Conservation (phyloP, 2,113 vertebrate species). For the Leptocoma aspasia region DNA sequence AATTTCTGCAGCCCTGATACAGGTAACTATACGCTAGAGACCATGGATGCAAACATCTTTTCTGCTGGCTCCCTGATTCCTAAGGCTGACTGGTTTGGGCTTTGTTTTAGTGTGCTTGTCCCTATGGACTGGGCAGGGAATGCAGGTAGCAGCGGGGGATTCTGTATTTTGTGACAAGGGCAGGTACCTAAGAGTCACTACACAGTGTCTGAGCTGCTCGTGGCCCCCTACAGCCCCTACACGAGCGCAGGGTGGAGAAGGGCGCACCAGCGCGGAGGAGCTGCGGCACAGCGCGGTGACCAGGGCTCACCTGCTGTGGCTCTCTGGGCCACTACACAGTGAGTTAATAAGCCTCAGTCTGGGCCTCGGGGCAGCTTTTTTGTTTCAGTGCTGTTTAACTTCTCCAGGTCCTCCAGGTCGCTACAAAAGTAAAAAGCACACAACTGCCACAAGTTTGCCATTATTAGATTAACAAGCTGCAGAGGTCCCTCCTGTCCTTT, state of each 20-base stretch:
- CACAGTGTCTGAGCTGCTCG: fast-evolving
- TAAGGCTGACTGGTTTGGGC: fast-evolving
- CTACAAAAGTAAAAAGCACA: neutral
- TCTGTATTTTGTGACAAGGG: neutral
- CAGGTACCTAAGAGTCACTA: neutral
- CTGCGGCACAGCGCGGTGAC: fast-evolving
- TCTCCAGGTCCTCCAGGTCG: slow-evolving; percentile 16
- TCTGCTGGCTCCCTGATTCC: neutral
- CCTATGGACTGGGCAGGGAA: neutral
- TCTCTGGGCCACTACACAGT: fast-evolving
- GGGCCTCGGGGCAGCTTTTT: neutral
- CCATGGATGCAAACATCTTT: neutral
- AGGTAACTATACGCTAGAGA: neutral
- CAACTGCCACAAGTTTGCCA: neutral
- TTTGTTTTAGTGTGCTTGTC: neutral
- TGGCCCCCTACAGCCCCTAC: neutral
- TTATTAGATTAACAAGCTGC: slow-evolving; percentile 38
- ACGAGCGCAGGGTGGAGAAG: neutral
- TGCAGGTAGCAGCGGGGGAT: neutral
- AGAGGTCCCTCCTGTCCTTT: slow-evolving; percentile 9
- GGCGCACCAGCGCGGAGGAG: fast-evolving
- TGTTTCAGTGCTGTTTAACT: neutral
- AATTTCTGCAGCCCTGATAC: neutral
- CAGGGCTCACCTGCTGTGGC: neutral
- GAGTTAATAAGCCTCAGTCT: neutral